Base-by-base conservation (phyloP, 2,888 invertebrate genomes). In the Drosophila villosipedis region DNA sequence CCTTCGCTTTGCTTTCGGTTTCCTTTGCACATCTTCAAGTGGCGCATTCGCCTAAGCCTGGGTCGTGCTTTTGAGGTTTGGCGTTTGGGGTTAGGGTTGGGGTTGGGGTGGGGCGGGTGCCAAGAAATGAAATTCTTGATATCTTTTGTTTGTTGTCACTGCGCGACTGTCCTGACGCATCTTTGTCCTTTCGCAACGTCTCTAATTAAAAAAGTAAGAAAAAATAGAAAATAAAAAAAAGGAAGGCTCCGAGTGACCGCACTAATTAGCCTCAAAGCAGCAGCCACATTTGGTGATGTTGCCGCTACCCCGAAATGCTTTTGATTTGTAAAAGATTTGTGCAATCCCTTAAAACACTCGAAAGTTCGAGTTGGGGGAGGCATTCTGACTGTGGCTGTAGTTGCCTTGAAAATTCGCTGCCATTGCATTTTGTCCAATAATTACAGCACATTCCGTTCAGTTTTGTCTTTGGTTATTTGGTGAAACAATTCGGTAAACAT, bases 221-320 rank as follows among this genome's bases (percentile, higher is more conserved):
- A 47, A 39, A 47, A 57, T 50, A 60, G 52, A 47, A 62, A 25
- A 47, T 4, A 16, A 49, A 47, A 35, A 70, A 54, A 49, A 55
- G 57, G 35, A 65, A 65, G 64, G 57, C 67, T 76, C 77, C 78
- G 69, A 91, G 87, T 92, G 92, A 92, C 93, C 93, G 91, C 92
- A 92, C 92, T 93, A 93, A 93, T 93, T 93, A 93, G 93, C 92
- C 93, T 92, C 91, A 90, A 88, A 92, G 92, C 90, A 64, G 84
- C 89, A 72, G 83, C 74, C 87, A 87, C 85, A 87, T 89, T 85
- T 84, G 87, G 89, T 76, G 47, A 89, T 85, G 78, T 78, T 70
- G 70, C 74, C 78, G 78, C 28, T 54, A 66, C 41, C 33, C 43
- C 31, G 78, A 64, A 58, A 78, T 78, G 84, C 87, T 80, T 84